phyloP scores from a whole-genome alignment of 2,797 vertebrate genomes.

The Chelon labrosus region DNA sequence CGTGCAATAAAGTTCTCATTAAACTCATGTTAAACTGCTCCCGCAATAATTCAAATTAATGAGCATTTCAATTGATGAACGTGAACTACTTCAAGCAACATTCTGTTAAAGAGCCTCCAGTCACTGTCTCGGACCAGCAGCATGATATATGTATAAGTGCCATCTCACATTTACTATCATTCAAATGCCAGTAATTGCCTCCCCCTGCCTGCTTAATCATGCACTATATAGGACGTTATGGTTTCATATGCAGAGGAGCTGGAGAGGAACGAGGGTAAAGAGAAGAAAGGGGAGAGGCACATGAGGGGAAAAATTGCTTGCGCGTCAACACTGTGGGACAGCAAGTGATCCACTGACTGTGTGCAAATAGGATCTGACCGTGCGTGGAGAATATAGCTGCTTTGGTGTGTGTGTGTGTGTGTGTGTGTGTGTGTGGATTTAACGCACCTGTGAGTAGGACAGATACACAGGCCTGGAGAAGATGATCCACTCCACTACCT shows the following conservation, averaged over 20 bases:
- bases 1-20: conserved; percentile 30
- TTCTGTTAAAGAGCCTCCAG: conserved; percentile 47
- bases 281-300: conserved; percentile 41
- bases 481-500: conserved; percentile 98
- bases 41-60: conserved; percentile 25
- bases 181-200: conserved; percentile 71
- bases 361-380: conserved; percentile 65
- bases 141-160: conserved; percentile 51
- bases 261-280: conserved; percentile 45
- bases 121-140: conserved; percentile 39
- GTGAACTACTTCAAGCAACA: conserved; percentile 17
- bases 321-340: conserved; percentile 47
- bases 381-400: conserved; percentile 54
- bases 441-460: conserved; percentile 93
- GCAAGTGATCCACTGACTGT: conserved; percentile 57
- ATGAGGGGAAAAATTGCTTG: conserved; percentile 61
- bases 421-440: conserved; percentile 36
- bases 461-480: conserved; percentile 95
- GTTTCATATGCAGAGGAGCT: conserved; percentile 66
- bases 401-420: conserved; percentile 10
- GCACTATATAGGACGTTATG: conserved; percentile 62
- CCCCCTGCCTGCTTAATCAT: conserved; percentile 64
- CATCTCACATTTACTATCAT: conserved; percentile 44
- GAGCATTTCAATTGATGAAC: conserved; percentile 45
- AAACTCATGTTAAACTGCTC: conserved; percentile 18